Evolutionary conservation across 1,140 invertebrate genomes (phyloP).

Genomic region (Drosophila dunni): DNA sequence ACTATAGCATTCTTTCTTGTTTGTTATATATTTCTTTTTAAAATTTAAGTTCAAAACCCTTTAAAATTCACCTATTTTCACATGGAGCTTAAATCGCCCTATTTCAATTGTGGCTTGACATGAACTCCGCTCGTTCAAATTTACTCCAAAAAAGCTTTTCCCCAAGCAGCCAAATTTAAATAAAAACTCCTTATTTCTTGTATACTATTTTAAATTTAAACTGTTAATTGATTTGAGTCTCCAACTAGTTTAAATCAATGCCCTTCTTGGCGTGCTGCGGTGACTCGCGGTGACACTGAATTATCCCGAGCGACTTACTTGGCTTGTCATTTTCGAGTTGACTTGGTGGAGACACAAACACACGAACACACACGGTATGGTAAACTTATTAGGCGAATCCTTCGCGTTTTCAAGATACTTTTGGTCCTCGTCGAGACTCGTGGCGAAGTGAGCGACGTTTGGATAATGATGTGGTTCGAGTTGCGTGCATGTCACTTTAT

Average conservation of each 20-base stretch:
- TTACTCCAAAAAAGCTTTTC: too few relatives aligned
- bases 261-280: background rate
- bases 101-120: too few relatives aligned
- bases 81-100: too few relatives aligned
- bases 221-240: background rate
- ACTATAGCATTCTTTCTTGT: too few relatives aligned
- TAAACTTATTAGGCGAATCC: conserved; percentile 26
- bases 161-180: background rate
- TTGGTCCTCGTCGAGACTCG: conserved; percentile 45
- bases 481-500: conserved; percentile 63
- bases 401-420: conserved; percentile 37
- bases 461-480: conserved; percentile 68
- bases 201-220: background rate
- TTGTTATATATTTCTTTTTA: too few relatives aligned
- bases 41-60: too few relatives aligned
- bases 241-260: background rate
- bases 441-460: conserved; percentile 51
- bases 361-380: conserved; percentile 17
- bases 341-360: conserved; percentile 34
- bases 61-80: too few relatives aligned
- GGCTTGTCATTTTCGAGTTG: conserved; percentile 67
- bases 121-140: too few relatives aligned
- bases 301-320: conserved; percentile 66
- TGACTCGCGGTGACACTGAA: background rate
- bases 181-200: background rate